These are phyloP conservation scores for Sphaeridia pumilis DNA, from an alignment of 2,888 invertebrate species.

Conservation along the genomic window DNA sequence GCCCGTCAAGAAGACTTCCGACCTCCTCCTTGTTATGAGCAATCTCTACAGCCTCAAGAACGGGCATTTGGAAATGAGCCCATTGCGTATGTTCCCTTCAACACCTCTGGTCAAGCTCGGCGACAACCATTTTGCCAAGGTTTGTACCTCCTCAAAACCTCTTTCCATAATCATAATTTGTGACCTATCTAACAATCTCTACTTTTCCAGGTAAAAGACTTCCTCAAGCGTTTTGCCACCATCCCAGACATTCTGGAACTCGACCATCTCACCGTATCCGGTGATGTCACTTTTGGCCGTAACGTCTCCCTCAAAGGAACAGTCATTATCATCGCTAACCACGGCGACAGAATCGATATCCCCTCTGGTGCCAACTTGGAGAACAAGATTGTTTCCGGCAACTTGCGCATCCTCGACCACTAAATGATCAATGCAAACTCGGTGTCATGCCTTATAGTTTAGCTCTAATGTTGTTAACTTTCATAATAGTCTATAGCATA, in stretches of 20 bases:
- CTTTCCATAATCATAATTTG: too few species aligned
- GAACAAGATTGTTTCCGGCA: slow-evolving; percentile 99
- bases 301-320: slow-evolving; percentile 93
- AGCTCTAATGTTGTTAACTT: too few species aligned
- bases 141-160: too few species aligned
- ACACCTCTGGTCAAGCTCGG: slow-evolving; percentile 96
- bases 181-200: too few species aligned
- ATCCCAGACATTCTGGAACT: slow-evolving; percentile 95
- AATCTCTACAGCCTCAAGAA: slow-evolving; percentile 85
- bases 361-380: slow-evolving; percentile 91
- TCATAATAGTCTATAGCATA: too few species aligned
- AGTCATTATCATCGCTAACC: slow-evolving; percentile 98
- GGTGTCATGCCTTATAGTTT: too few species aligned
- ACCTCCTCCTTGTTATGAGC: slow-evolving; percentile 93
- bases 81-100: slow-evolving; percentile 88
- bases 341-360: slow-evolving; percentile 97
- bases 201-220: slow-evolving; percentile 90
- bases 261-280: slow-evolving; percentile 97
- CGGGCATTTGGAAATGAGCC: slow-evolving; percentile 89
- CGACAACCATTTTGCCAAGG: slow-evolving; percentile 88
- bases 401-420: slow-evolving; percentile 93
- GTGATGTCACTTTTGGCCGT: slow-evolving; percentile 96
- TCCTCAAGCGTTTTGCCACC: slow-evolving; percentile 78
- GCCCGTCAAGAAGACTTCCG: slow-evolving; percentile 98
- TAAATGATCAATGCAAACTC: slow-evolving; percentile 43